These are phyloP conservation scores for Drosophila albomicans DNA, from an alignment of 1,140 invertebrate species.

Conservation along the genomic window DNA sequence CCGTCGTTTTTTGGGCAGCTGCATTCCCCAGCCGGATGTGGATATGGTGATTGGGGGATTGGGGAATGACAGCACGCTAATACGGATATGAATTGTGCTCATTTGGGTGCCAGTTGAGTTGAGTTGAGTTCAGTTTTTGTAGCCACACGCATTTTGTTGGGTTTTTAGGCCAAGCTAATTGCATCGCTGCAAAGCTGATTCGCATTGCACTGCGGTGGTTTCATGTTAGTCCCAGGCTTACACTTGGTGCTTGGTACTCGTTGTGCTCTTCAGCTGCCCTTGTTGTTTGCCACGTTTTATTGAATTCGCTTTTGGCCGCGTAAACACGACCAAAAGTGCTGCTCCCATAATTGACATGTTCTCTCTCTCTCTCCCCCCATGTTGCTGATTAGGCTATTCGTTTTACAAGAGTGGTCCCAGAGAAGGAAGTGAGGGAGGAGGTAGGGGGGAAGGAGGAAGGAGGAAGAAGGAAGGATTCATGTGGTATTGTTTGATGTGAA, in stretches of 20 bases:
- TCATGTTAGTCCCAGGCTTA: too few species aligned
- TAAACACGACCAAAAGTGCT: not conserved
- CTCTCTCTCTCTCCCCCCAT: not conserved
- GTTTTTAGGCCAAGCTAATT: too few species aligned
- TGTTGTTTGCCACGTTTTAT: too few species aligned
- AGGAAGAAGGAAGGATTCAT: too few species aligned
- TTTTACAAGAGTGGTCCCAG: constrained; percentile 25
- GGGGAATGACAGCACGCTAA: not conserved
- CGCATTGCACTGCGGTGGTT: too few species aligned
- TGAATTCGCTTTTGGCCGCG: not conserved
- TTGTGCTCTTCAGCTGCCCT: too few species aligned
- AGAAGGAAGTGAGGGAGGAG: too few species aligned
- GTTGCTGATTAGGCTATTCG: constrained; percentile 63
- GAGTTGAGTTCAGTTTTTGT: too few species aligned
- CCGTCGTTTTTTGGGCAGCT: not conserved
- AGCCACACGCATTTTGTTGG: too few species aligned
- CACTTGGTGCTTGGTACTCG: too few species aligned
- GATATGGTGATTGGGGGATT: not conserved
- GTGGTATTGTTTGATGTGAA: constrained; percentile 39
- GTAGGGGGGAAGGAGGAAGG: too few species aligned
- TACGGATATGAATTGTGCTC: constrained; percentile 32
- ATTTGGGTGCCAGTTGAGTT: not conserved
- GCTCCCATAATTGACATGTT: not conserved
- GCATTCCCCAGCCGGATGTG: constrained; percentile 1
- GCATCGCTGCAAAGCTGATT: too few species aligned